These are phyloP conservation scores for Mythimna impura DNA, from an alignment of 2,888 invertebrate species.

Conservation along the genomic window DNA sequence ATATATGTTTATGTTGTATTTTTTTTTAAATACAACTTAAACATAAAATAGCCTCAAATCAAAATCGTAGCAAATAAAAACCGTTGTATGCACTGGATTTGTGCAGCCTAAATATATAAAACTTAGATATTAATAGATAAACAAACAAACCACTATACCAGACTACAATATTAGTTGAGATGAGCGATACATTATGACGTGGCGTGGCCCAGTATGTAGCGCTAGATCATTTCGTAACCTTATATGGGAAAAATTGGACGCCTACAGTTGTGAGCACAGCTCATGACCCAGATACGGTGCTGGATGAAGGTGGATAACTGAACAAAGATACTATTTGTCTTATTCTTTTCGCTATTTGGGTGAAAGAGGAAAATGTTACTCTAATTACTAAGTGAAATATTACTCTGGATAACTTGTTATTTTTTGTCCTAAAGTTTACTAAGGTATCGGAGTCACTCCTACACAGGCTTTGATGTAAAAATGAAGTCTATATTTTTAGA, in stretches of 20 bases:
- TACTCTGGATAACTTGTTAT: not conserved
- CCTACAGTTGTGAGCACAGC: slow-evolving; percentile 58
- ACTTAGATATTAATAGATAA: not conserved
- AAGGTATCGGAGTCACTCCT: not conserved
- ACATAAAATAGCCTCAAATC: no score
- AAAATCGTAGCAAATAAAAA: no score
- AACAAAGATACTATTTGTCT: slow-evolving; percentile 47
- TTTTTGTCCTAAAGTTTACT: not conserved
- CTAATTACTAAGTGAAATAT: slow-evolving; percentile 2
- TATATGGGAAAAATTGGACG: slow-evolving; percentile 66
- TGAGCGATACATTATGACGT: slow-evolving; percentile 47
- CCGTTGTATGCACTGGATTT: no score
- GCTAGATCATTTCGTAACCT: slow-evolving; percentile 83
- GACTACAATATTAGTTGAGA: not conserved
- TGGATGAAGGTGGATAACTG: slow-evolving; percentile 52
- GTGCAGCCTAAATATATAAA: not conserved
- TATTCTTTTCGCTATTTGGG: slow-evolving; percentile 42
- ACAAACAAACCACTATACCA: not conserved
- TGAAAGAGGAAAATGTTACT: slow-evolving; percentile 1
- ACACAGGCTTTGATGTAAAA: slow-evolving; percentile 7
- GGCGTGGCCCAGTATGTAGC: slow-evolving; percentile 67
- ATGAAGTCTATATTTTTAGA: slow-evolving; percentile 2
- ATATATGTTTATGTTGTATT: no score
- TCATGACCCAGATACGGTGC: slow-evolving; percentile 69
- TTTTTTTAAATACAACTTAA: no score